Evolutionary conservation across 2,797 vertebrate genomes (phyloP).

Genomic region (Cossypha niveicapilla): DNA sequence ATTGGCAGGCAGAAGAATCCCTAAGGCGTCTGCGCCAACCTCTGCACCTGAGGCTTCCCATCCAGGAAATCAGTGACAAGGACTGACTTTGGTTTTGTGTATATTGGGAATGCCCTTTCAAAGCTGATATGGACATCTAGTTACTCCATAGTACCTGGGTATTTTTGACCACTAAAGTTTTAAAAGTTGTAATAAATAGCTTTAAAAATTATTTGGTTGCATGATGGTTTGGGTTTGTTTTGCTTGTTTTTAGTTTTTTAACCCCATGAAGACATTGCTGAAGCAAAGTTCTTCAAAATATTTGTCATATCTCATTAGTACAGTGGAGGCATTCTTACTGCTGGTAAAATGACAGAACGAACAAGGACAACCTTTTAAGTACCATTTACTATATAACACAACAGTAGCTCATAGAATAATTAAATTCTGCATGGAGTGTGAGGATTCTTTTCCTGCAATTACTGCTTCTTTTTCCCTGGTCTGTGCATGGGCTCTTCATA

Average conservation of each 20-base stretch:
- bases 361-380: background rate
- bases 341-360: background rate
- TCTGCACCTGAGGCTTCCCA: slow-evolving; percentile 77
- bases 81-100: slow-evolving; percentile 64
- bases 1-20: slow-evolving; percentile 82
- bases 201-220: background rate
- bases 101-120: background rate
- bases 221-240: background rate
- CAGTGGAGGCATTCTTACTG: background rate
- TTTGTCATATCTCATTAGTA: background rate
- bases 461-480: background rate
- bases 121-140: background rate
- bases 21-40: slow-evolving; percentile 80
- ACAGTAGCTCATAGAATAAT: background rate
- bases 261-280: background rate
- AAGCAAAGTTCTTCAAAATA: background rate
- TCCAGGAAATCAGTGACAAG: slow-evolving; percentile 79
- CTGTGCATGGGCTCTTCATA: background rate
- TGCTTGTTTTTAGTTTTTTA: background rate
- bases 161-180: slow-evolving; percentile 44
- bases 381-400: background rate
- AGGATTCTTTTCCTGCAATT: background rate
- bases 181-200: slow-evolving; percentile 36
- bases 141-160: background rate
- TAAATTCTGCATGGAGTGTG: background rate